Conservation (phyloP, 2,113 vertebrate genomes). For the Salvator merianae region DNA sequence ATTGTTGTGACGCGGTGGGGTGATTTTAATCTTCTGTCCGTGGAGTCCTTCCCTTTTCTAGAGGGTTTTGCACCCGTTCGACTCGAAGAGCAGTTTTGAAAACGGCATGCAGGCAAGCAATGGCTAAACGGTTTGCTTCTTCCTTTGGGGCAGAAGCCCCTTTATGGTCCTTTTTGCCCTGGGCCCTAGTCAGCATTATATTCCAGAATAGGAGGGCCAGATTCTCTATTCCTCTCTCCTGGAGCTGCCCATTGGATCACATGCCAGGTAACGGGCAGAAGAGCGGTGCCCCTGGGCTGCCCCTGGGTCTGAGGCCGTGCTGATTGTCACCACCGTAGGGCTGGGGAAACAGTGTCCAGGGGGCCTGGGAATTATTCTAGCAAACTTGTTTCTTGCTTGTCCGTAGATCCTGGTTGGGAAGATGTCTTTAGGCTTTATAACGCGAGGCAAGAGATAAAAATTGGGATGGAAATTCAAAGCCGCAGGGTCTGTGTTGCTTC, state of each 20-base stretch:
- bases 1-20: neutral
- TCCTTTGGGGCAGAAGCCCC: too few species aligned
- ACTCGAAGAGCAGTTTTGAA: neutral
- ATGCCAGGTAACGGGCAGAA: too few species aligned
- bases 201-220: too few species aligned
- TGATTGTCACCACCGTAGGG: neutral
- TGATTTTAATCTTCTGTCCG: neutral
- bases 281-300: too few species aligned
- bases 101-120: neutral
- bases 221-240: too few species aligned
- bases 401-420: neutral
- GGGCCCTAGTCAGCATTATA: too few species aligned
- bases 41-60: neutral
- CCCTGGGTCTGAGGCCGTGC: neutral
- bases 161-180: too few species aligned
- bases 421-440: neutral
- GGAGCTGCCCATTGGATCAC: too few species aligned
- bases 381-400: neutral
- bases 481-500: neutral
- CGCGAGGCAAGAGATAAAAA: neutral
- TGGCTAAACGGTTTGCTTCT: too few species aligned
- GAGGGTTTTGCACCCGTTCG: neutral
- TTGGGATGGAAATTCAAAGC: neutral
- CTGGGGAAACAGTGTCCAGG: neutral
- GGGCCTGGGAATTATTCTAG: neutral